Base-by-base conservation (phyloP, 2,888 invertebrate genomes). In the Ornithoptera alexandrae region DNA sequence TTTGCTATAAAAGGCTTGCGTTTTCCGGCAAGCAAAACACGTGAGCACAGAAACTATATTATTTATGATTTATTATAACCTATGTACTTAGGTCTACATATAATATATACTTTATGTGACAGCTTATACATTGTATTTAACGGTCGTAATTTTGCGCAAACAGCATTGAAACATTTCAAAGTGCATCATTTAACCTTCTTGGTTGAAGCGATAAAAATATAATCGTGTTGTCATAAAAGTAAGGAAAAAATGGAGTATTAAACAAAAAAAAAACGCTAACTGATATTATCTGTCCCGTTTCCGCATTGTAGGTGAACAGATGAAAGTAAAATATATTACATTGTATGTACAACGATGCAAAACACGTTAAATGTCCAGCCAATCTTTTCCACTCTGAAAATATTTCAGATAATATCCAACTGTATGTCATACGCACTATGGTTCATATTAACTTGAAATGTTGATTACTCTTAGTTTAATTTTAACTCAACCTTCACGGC, bases 221-320 rank as follows among this genome's bases (percentile, higher is more conserved):
- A 61, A 67, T 61, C 57, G 67, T 59, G 39, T 67, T 67, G 70
- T 36, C 64, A 58, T 71, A 63, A 70, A 70, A 64, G 42, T 58
- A 59, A 66, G 62, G 42, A 39, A 67, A 68, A 63, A 70, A n/a
- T 59, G 58, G 50, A 65, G 39, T 65, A 60, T 30, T 18, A 69
- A 67, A 67, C 63, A 67, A 60, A 71, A 63, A 57, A 59, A 39
- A 53, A 70, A 24, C 42, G 53, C 39, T 56, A 46, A 61, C 57
- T 50, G 67, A 65, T 67, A 67, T 53, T 50, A 67, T 64, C 63
- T 64, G 62, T 61, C 42, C 30, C 39, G 59, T 67, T 67, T 70
- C 70, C 67, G 70, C 70, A 61, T 67, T 67, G 64, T 50, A 50
- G 36, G 57, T 65, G 67, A 71, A 65, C 67, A 71, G 67, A 68